Evolutionary conservation across 2,113 vertebrate species (phyloP).

Genomic region (Athene noctua): DNA sequence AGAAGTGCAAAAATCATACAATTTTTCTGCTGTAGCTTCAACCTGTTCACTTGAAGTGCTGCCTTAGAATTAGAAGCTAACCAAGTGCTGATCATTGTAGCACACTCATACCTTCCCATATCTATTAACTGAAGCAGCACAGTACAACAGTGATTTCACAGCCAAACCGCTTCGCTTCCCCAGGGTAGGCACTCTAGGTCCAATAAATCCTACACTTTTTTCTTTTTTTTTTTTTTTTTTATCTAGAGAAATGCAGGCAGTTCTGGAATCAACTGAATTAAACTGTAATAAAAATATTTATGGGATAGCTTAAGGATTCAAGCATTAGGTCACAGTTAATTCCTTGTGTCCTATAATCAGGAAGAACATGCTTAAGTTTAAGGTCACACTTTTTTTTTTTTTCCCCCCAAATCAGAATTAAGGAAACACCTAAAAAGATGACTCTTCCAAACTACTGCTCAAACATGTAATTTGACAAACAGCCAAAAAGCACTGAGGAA

Average conservation of each 20-base stretch:
- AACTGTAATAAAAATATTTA: not conserved
- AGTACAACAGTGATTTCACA: not conserved
- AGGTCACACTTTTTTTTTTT: not conserved
- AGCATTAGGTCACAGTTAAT: not conserved
- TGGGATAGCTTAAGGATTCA: not conserved
- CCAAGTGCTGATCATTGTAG: not conserved
- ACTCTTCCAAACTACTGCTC: not conserved
- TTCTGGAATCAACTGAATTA: not conserved
- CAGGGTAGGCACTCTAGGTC: not conserved
- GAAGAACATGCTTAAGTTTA: not conserved
- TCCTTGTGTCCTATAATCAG: not conserved
- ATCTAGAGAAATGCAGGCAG: not conserved
- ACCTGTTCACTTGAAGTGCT: not conserved
- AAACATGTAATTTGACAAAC: not conserved
- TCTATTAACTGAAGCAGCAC: not conserved
- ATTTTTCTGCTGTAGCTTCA: not conserved
- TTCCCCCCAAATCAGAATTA: not conserved
- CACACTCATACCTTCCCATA: fast-evolving
- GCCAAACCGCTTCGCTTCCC: not conserved
- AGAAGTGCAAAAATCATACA: not conserved
- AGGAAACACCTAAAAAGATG: not conserved
- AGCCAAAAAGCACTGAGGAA: not conserved
- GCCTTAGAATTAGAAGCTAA: not conserved
- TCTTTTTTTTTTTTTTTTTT: not conserved
- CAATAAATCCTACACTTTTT: not conserved